These are phyloP conservation scores for Apaloderma vittatum DNA, from an alignment of 2,113 vertebrate species.

Conservation along the genomic window DNA sequence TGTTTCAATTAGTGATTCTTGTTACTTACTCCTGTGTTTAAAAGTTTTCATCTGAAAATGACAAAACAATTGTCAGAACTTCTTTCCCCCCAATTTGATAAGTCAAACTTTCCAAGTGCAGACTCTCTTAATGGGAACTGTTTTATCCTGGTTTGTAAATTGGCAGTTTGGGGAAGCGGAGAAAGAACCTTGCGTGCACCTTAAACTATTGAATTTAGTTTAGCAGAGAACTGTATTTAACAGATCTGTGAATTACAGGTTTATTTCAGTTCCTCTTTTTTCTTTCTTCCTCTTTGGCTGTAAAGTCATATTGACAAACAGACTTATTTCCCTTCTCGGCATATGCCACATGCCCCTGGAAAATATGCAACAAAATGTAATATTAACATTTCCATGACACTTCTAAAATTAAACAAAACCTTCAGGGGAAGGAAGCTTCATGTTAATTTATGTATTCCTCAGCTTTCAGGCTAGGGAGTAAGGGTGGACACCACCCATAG, in stretches of 20 bases:
- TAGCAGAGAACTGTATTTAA: not conserved
- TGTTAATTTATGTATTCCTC: constrained; percentile 49
- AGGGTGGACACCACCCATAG: not conserved
- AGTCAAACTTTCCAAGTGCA: not conserved
- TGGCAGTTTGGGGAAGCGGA: not conserved
- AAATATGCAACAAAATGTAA: constrained; percentile 45
- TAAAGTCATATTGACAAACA: constrained; percentile 26
- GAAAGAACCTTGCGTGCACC: not conserved
- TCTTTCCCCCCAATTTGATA: not conserved
- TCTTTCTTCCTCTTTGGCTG: constrained; percentile 12
- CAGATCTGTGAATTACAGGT: not conserved
- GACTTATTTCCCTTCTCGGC: constrained; percentile 51
- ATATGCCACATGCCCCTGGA: constrained; percentile 46
- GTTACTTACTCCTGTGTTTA: not conserved
- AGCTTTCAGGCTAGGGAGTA: not conserved
- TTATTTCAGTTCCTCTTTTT: not conserved
- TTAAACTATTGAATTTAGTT: not conserved
- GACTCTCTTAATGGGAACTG: not conserved
- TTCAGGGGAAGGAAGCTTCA: constrained; percentile 39
- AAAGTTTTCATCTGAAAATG: not conserved
- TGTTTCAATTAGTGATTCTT: not conserved
- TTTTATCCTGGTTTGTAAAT: not conserved
- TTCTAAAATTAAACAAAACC: constrained; percentile 63
- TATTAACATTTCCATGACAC: constrained; percentile 44
- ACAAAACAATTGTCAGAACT: not conserved